phyloP scores from a whole-genome alignment of 2,888 invertebrate genomes.

The Eupsilia transversa region DNA sequence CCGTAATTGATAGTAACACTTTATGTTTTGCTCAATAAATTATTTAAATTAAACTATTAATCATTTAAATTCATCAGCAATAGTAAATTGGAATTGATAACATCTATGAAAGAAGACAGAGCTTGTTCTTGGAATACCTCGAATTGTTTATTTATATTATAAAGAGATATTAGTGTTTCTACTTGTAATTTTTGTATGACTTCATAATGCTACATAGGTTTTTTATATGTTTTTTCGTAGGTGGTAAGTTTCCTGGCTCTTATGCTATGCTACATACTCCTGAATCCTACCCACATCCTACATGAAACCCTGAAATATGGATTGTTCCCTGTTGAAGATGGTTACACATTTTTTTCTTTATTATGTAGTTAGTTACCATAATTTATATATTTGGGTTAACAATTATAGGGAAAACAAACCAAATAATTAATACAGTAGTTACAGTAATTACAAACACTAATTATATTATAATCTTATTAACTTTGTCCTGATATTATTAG shows the following conservation, averaged over 20 bases:
- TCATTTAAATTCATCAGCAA: background rate
- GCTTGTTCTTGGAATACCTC: background rate
- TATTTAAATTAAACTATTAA: background rate
- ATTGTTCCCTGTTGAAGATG: constrained; percentile 67
- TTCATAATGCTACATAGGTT: constrained; percentile 61
- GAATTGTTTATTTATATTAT: constrained; percentile 7
- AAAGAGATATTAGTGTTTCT: too few species aligned
- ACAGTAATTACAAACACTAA: too few species aligned
- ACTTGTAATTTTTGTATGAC: background rate
- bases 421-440: background rate
- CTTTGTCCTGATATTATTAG: background rate
- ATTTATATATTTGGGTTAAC: background rate
- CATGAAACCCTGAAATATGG: constrained; percentile 69
- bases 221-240: constrained; percentile 76
- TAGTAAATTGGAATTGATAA: background rate
- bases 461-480: constrained; percentile 1
- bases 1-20: background rate
- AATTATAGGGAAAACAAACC: too few species aligned
- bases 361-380: constrained; percentile 32
- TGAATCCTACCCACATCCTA: constrained; percentile 28
- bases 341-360: constrained; percentile 30
- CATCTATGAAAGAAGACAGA: background rate
- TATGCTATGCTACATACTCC: constrained; percentile 22
- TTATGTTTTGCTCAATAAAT: constrained; percentile 3
- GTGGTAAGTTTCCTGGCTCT: constrained; percentile 81